Conservation (phyloP, 2,797 vertebrate genomes). For the Hemibagrus guttatus region DNA sequence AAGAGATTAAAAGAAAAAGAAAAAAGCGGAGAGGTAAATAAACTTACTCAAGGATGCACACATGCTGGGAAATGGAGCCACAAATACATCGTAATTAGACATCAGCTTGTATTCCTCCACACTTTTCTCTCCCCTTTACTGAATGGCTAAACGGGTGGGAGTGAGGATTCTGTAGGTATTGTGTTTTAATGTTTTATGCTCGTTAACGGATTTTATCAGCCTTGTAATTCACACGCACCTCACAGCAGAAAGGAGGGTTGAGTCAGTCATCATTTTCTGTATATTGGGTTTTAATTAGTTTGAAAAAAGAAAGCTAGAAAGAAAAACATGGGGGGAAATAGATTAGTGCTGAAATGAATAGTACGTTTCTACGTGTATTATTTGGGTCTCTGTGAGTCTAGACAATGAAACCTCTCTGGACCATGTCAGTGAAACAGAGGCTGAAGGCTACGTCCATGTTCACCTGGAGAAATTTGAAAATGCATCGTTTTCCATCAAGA, state of each 20-base stretch:
- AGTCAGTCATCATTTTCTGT: not conserved
- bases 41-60: not conserved
- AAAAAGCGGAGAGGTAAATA: not conserved
- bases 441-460: no score
- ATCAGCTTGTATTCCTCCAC: constrained; percentile 14
- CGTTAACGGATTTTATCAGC: constrained; percentile 22
- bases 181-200: constrained; percentile 6
- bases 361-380: not conserved
- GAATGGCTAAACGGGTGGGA: constrained; percentile 16
- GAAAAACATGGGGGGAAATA: not conserved
- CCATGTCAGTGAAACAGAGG: not conserved
- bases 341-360: not conserved
- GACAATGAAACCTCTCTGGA: not conserved
- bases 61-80: not conserved
- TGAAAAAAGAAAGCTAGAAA: not conserved
- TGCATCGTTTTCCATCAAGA: no score
- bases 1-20: not conserved
- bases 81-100: constrained; percentile 4
- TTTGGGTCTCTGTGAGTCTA: not conserved
- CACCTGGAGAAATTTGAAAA: no score
- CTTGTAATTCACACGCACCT: constrained; percentile 21
- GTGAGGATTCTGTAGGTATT: constrained; percentile 26
- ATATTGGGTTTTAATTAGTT: constrained; percentile 20
- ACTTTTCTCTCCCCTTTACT: constrained; percentile 10
- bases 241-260: constrained; percentile 14